A percentile compares a stretch with the other conserved stretches of the same genome.
These are phyloP conservation scores for Elysia chlorotica DNA, from an alignment of 1,140 invertebrate species.

Conservation along the genomic window DNA sequence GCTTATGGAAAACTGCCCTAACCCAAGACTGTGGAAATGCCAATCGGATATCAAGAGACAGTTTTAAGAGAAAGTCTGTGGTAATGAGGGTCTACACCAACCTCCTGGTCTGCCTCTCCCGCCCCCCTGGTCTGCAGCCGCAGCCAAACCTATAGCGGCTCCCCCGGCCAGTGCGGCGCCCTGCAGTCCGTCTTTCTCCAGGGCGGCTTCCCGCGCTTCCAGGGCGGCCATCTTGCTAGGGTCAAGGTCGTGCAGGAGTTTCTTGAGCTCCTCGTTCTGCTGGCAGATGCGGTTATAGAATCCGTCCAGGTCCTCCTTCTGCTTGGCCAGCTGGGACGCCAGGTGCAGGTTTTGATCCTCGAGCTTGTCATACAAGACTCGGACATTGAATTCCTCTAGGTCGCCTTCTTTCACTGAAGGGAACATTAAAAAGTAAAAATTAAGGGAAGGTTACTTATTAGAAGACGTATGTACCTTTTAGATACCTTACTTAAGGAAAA, in stretches of 20 bases:
- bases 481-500: too few relatives aligned
- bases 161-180: constrained; percentile 19
- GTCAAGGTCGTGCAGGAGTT: constrained; percentile 50
- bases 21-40: too few relatives aligned
- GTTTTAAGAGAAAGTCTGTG: too few relatives aligned
- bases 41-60: too few relatives aligned
- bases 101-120: too few relatives aligned
- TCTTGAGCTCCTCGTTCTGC: constrained; percentile 54
- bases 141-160: constrained; percentile 34
- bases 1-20: too few relatives aligned
- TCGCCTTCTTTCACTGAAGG: too few relatives aligned
- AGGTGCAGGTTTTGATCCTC: constrained; percentile 60
- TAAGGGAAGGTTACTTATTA: too few relatives aligned
- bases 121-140: too few relatives aligned
- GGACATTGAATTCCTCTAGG: constrained; percentile 58
- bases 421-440: too few relatives aligned
- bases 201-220: constrained; percentile 29
- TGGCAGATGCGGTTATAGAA: constrained; percentile 55
- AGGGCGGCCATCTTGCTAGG: constrained; percentile 47
- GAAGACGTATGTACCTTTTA: too few relatives aligned
- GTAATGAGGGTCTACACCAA: too few relatives aligned
- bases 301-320: constrained; percentile 50
- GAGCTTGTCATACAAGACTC: constrained; percentile 58
- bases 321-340: constrained; percentile 54
- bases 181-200: constrained; percentile 34